A percentile compares a stretch with the other conserved stretches of the same genome.
These are phyloP conservation scores for Catamblyrhynchus diadema DNA, from an alignment of 2,797 vertebrate species.

Conservation along the genomic window DNA sequence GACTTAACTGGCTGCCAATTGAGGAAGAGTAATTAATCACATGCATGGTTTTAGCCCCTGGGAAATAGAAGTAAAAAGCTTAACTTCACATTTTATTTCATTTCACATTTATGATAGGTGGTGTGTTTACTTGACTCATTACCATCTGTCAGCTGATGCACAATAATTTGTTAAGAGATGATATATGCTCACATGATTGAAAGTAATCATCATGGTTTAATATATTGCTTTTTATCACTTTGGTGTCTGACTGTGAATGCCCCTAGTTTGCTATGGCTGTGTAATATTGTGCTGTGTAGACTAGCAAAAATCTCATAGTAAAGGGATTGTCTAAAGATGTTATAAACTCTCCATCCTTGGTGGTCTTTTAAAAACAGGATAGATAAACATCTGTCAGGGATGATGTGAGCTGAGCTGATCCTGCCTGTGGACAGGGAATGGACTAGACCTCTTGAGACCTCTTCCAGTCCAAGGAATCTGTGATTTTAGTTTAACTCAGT, in stretches of 20 bases:
- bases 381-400: slow-evolving; percentile 25
- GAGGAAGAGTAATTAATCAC: not conserved
- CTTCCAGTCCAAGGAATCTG: not conserved
- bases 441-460: not conserved
- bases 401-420: not conserved
- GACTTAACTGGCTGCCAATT: not conserved
- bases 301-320: not conserved
- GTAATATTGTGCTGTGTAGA: not conserved
- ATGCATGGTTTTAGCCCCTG: not conserved
- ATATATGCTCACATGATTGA: not conserved
- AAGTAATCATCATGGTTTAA: not conserved
- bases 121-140: not conserved
- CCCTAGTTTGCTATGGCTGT: not conserved
- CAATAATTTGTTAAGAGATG: not conserved
- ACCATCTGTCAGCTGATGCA: not conserved
- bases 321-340: not conserved
- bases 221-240: not conserved
- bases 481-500: not conserved
- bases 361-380: not conserved
- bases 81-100: not conserved
- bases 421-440: not conserved
- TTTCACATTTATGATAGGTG: not conserved
- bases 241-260: not conserved
- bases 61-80: not conserved
- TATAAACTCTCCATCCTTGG: slow-evolving; percentile 9